These are phyloP conservation scores for Sweltsa coloradensis DNA, from an alignment of 1,140 invertebrate genomes.

Conservation along the genomic window DNA sequence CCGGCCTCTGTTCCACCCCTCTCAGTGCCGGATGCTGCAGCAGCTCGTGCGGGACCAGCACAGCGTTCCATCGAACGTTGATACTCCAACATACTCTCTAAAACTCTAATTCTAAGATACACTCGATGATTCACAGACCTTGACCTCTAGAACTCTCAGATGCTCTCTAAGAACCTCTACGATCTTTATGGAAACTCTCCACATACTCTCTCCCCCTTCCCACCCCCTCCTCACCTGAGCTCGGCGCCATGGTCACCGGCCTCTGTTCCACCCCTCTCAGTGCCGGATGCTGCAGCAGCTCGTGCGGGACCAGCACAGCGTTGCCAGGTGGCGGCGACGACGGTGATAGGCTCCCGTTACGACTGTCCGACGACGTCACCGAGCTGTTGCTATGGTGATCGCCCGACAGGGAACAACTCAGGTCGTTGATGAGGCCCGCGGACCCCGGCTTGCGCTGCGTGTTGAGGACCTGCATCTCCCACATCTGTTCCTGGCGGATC, in stretches of 20 bases:
- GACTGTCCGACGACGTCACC: not conserved
- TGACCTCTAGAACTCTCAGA: too few species aligned
- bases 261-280: not conserved
- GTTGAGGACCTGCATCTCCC: conserved; percentile 65
- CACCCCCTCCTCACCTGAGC: too few species aligned
- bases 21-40: conserved; percentile 16
- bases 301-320: conserved; percentile 23
- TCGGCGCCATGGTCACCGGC: conserved; percentile 22
- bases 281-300: conserved; percentile 20
- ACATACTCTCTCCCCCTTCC: too few species aligned
- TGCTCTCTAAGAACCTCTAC: too few species aligned
- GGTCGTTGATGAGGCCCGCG: conserved; percentile 25
- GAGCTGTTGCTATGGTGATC: not conserved
- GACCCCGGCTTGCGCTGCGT: conserved; percentile 23
- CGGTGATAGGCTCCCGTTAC: conserved; percentile 12
- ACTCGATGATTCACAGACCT: too few species aligned
- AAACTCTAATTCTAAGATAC: too few species aligned
- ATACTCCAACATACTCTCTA: too few species aligned
- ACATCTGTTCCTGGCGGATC: conserved; percentile 72
- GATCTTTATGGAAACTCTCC: too few species aligned
- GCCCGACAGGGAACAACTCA: conserved; percentile 3
- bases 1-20: not conserved
- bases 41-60: conserved; percentile 25
- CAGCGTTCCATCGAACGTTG: too few species aligned
- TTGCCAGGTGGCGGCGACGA: conserved; percentile 10